Percentiles rank a stretch among this genome's conserved stretches.
These are phyloP conservation scores for Planiliza haematocheilus DNA, from an alignment of 2,113 vertebrate species.

Conservation along the genomic window DNA sequence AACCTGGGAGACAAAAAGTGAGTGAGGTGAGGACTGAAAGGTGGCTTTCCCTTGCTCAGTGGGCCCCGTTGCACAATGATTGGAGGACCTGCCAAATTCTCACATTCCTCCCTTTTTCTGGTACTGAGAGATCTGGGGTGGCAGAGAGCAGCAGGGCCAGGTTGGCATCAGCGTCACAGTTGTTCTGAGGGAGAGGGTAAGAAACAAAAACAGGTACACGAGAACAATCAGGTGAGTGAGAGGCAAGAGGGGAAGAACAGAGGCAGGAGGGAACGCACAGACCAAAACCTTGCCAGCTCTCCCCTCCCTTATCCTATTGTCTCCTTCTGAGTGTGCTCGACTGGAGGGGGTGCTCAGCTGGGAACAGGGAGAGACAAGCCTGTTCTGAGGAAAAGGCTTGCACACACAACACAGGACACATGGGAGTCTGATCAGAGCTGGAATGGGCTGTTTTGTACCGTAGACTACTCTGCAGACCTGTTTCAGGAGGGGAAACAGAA, in stretches of 20 bases:
- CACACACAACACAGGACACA: constrained; percentile 46
- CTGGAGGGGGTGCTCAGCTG: constrained; percentile 64
- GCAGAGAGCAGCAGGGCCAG: constrained; percentile 48
- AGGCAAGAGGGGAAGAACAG: constrained; percentile 14
- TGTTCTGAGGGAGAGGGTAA: constrained; percentile 21
- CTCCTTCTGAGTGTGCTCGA: constrained; percentile 55
- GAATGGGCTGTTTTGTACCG: constrained; percentile 44
- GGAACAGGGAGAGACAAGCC: constrained; percentile 40
- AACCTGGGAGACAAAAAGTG: constrained; percentile 9
- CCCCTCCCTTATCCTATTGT: constrained; percentile 64
- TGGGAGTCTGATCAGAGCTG: no score
- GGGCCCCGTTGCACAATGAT: constrained; percentile 56
- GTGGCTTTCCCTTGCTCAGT: constrained; percentile 35
- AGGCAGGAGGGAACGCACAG: constrained; percentile 24
- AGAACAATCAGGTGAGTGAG: constrained; percentile 44
- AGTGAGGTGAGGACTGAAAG: constrained; percentile 59
- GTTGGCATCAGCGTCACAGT: constrained; percentile 41
- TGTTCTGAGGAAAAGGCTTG: constrained; percentile 25
- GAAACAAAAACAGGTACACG: constrained; percentile 16
- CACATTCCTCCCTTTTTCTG: constrained; percentile 78
- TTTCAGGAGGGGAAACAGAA: constrained; percentile 55
- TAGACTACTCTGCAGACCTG: constrained; percentile 47
- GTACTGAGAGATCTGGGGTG: constrained; percentile 44
- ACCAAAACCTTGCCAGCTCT: constrained; percentile 37
- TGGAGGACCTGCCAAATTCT: constrained; percentile 76